A percentile compares a stretch with the other conserved stretches of the same genome.
Conservation (phyloP, 2,888 invertebrate species). For the Chouioia cunea region DNA sequence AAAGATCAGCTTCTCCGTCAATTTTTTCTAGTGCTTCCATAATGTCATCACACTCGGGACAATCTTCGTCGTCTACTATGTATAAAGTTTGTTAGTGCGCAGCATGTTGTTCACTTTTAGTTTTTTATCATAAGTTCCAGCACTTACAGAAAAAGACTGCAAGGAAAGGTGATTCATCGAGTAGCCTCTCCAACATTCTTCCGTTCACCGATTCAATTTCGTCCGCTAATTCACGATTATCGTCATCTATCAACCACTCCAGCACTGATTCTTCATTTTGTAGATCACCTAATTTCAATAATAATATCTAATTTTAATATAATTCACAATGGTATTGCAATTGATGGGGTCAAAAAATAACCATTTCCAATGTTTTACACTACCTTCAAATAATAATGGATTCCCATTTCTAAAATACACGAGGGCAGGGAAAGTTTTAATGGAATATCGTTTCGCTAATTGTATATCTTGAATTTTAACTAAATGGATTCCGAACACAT, state of each 20-base stretch:
- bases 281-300: slow-evolving; percentile 77
- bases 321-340: not conserved
- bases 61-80: slow-evolving; percentile 86
- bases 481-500: slow-evolving; percentile 92
- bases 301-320: not conserved
- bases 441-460: slow-evolving; percentile 91
- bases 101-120: not conserved
- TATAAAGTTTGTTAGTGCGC: not conserved
- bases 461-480: slow-evolving; percentile 94
- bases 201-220: slow-evolving; percentile 94
- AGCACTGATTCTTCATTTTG: slow-evolving; percentile 92
- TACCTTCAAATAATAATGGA: slow-evolving; percentile 74
- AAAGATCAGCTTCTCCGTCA: slow-evolving; percentile 93
- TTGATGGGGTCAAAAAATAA: slow-evolving; percentile 12
- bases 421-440: slow-evolving; percentile 93
- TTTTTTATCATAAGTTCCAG: not conserved
- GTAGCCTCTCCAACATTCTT: slow-evolving; percentile 86
- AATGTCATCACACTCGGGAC: slow-evolving; percentile 91
- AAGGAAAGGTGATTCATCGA: slow-evolving; percentile 87
- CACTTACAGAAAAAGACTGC: slow-evolving; percentile 92
- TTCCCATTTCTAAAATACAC: slow-evolving; percentile 88
- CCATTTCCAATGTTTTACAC: not conserved
- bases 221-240: slow-evolving; percentile 91
- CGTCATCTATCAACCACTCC: slow-evolving; percentile 94
- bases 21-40: slow-evolving; percentile 92